phyloP scores from a whole-genome alignment of 2,797 vertebrate species.

The Astyanax mexicanus region DNA sequence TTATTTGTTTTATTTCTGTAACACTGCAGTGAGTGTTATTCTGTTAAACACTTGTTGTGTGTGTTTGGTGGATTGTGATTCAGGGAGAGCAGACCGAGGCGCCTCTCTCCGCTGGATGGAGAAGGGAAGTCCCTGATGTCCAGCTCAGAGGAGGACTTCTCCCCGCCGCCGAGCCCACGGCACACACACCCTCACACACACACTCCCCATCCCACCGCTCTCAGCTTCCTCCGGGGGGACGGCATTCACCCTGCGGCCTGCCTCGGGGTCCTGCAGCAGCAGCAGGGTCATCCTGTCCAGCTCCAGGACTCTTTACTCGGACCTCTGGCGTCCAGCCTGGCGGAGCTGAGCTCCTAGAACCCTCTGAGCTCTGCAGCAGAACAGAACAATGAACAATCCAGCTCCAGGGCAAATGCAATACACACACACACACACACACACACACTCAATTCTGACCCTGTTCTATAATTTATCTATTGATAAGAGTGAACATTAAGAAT shows the following conservation, averaged over 20 bases:
- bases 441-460: no score
- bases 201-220: conserved; percentile 92
- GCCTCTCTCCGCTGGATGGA: conserved; percentile 94
- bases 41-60: no score
- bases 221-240: conserved; percentile 92
- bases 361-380: no score
- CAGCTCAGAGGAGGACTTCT: conserved; percentile 98
- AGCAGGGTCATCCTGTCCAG: conserved; percentile 70
- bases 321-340: conserved; percentile 96
- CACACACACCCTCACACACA: neutral
- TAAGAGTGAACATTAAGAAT: no score
- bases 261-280: neutral
- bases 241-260: conserved; percentile 80
- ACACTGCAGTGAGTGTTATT: no score
- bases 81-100: conserved; percentile 98
- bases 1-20: no score
- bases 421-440: no score
- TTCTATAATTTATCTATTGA: no score
- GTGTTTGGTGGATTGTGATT: neutral
- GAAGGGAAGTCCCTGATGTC: conserved; percentile 96
- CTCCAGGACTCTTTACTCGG: conserved; percentile 97
- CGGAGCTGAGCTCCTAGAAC: conserved; percentile 98
- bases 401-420: no score
- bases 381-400: no score
- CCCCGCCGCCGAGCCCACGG: conserved; percentile 88